These are phyloP conservation scores for Drosophila lowei DNA, from an alignment of 1,140 invertebrate species.

Conservation along the genomic window DNA sequence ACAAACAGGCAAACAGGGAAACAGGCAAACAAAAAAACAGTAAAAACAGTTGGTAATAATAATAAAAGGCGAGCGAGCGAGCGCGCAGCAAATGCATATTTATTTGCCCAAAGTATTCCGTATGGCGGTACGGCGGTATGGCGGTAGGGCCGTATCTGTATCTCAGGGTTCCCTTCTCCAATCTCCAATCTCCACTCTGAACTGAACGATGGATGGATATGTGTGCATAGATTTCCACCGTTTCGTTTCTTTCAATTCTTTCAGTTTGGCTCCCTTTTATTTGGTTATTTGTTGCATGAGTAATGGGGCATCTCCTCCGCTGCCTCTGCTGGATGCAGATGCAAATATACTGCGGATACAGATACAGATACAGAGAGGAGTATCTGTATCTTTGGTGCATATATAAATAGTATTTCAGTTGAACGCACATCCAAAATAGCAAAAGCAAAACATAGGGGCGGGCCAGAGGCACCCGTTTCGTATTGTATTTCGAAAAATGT, in stretches of 20 bases:
- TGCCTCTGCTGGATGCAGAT: slow-evolving; percentile 36
- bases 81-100: slow-evolving; percentile 64
- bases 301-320: slow-evolving; percentile 52
- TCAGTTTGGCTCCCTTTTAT: slow-evolving; percentile 12
- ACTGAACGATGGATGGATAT: slow-evolving; percentile 37
- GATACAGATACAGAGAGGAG: neutral
- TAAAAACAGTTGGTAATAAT: slow-evolving; percentile 31
- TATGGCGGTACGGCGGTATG: no score
- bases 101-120: slow-evolving; percentile 64
- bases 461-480: slow-evolving; percentile 16
- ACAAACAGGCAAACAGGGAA: slow-evolving; percentile 34
- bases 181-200: slow-evolving; percentile 54
- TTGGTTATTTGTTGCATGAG: slow-evolving; percentile 68
- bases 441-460: slow-evolving; percentile 26
- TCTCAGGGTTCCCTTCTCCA: slow-evolving; percentile 28
- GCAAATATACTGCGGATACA: slow-evolving; percentile 58
- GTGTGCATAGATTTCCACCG: slow-evolving; percentile 52
- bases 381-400: slow-evolving; percentile 68
- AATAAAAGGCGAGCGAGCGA: slow-evolving; percentile 18
- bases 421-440: slow-evolving; percentile 78
- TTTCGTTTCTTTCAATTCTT: slow-evolving; percentile 34
- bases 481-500: slow-evolving; percentile 73
- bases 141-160: no score
- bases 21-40: slow-evolving; percentile 1
- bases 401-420: slow-evolving; percentile 81